Evolutionary conservation across 2,797 vertebrate species (phyloP).

Genomic region (Esox lucius): DNA sequence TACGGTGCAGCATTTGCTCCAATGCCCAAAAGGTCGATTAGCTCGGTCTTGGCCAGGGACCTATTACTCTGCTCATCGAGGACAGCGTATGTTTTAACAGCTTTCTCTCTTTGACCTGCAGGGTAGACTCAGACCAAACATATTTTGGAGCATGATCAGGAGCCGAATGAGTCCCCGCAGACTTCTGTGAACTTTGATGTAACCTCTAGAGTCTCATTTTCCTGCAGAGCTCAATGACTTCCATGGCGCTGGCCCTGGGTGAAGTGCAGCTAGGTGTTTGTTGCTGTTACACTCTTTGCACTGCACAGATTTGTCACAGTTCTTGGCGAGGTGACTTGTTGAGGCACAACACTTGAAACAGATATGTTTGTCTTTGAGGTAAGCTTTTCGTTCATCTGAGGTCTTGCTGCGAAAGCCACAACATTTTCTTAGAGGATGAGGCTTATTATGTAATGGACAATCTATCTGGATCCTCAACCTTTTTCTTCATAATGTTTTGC

Average conservation of each 20-base stretch:
- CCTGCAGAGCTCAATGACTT: not conserved
- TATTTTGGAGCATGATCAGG: conserved; percentile 31
- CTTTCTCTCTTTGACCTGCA: too few species aligned
- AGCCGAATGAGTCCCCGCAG: not conserved
- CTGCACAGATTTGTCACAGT: not conserved
- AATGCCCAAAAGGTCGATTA: too few species aligned
- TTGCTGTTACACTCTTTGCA: conserved; percentile 3
- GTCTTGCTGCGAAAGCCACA: too few species aligned
- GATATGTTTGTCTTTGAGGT: not conserved
- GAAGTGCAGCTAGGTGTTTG: not conserved
- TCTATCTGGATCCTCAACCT: too few species aligned
- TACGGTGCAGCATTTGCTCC: too few species aligned
- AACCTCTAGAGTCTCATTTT: not conserved
- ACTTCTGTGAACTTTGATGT: conserved; percentile 24
- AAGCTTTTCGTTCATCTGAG: too few species aligned
- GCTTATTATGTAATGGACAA: too few species aligned
- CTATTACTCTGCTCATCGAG: conserved; percentile 39
- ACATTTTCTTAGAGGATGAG: too few species aligned
- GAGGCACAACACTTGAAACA: conserved; percentile 1
- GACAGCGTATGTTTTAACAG: conserved; percentile 18
- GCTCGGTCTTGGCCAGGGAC: too few species aligned
- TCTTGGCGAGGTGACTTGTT: not conserved
- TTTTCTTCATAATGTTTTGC: too few species aligned
- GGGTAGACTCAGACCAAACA: conserved; percentile 27
- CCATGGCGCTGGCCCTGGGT: not conserved